Percentiles rank a stretch among this genome's conserved stretches.
These are phyloP conservation scores for Musca vetustissima DNA, from an alignment of 1,140 invertebrate species.

Conservation along the genomic window DNA sequence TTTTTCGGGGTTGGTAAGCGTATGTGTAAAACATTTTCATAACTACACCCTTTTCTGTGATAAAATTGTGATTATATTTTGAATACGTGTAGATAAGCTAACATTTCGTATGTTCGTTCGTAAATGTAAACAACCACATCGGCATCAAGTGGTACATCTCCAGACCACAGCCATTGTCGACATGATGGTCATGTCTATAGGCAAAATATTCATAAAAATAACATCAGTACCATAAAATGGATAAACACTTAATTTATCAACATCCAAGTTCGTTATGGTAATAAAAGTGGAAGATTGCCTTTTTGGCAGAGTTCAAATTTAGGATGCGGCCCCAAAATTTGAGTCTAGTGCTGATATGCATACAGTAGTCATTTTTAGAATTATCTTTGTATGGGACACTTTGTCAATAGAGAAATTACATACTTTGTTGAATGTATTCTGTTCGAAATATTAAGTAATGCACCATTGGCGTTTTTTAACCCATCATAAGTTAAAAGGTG, in stretches of 20 bases:
- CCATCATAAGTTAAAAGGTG: too few species aligned
- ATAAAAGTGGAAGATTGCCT: conserved; percentile 12
- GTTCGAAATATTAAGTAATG: too few species aligned
- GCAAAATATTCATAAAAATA: conserved; percentile 11
- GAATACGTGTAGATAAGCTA: conserved; percentile 12
- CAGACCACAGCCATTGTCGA: too few species aligned
- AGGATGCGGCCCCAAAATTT: too few species aligned
- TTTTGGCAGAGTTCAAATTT: neutral
- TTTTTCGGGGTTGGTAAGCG: neutral
- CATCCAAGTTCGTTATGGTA: conserved; percentile 19
- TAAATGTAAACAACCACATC: too few species aligned
- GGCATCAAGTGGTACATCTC: too few species aligned
- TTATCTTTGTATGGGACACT: conserved; percentile 11
- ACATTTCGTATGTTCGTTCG: too few species aligned
- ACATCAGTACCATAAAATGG: conserved; percentile 22
- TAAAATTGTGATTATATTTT: conserved; percentile 18
- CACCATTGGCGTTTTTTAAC: too few species aligned
- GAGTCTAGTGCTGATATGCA: neutral
- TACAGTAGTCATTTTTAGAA: neutral
- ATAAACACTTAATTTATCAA: conserved; percentile 28
- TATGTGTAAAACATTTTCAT: neutral
- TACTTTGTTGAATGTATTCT: too few species aligned
- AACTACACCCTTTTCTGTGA: conserved; percentile 13
- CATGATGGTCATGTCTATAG: neutral
- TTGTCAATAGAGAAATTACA: neutral